A percentile compares a stretch with the other conserved stretches of the same genome.
Conservation (phyloP, 23 tunicate genomes). For the Styela plicata region DNA sequence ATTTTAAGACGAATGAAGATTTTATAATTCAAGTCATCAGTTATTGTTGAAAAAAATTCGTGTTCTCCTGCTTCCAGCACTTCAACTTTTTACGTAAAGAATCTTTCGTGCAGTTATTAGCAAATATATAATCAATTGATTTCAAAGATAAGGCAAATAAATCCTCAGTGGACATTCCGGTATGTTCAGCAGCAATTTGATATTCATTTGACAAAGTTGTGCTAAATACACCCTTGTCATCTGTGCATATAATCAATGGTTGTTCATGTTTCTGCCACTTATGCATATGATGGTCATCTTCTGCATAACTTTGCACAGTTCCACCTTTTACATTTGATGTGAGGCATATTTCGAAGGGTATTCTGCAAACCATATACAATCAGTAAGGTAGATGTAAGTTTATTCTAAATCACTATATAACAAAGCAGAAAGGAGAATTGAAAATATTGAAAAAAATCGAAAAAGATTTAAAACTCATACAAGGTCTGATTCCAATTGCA, state of each 20-base stretch:
- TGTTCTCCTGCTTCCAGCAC: neutral
- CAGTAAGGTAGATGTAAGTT: no score
- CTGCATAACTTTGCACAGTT: slow-evolving; percentile 39
- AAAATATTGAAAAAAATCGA: no score
- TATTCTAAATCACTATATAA: no score
- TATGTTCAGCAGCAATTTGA: slow-evolving; percentile 33
- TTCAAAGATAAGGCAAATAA: slow-evolving; percentile 46
- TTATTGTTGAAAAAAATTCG: neutral
- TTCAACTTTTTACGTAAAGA: slow-evolving; percentile 19
- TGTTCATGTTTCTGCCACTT: slow-evolving; percentile 34
- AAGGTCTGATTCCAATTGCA: no score
- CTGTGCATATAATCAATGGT: slow-evolving; percentile 52
- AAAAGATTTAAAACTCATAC: no score
- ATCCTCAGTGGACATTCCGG: slow-evolving; percentile 17
- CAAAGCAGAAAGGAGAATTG: no score
- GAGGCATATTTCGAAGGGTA: slow-evolving; percentile 79
- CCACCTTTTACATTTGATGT: slow-evolving; percentile 75
- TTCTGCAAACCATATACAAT: no score
- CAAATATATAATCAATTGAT: slow-evolving; percentile 57
- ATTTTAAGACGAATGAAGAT: no score
- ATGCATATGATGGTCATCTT: slow-evolving; percentile 77
- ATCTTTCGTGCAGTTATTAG: slow-evolving; percentile 46
- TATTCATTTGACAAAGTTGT: slow-evolving; percentile 82
- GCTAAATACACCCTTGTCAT: slow-evolving; percentile 91
- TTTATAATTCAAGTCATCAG: no score